These are phyloP conservation scores for Eumerus sabulonum DNA, from an alignment of 2,888 invertebrate species.

Conservation along the genomic window DNA sequence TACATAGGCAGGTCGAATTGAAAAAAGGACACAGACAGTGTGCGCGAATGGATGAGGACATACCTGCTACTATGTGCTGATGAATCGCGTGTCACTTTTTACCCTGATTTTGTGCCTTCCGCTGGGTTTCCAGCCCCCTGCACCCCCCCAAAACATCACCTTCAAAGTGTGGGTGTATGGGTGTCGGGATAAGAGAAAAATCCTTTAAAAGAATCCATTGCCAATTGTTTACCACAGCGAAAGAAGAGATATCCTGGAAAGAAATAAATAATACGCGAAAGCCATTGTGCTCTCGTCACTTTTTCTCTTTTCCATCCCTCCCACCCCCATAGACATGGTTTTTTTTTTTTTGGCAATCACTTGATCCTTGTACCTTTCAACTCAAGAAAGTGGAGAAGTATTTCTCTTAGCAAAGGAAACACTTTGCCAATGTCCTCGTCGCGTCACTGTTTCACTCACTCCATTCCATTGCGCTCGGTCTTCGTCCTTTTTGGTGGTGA, in stretches of 20 bases:
- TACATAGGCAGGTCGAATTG: neutral
- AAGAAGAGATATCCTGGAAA: too few species aligned
- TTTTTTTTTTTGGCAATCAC: too few species aligned
- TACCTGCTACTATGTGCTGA: neutral
- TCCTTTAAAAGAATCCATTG: too few species aligned
- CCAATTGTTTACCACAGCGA: too few species aligned
- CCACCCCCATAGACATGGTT: constrained; percentile 26
- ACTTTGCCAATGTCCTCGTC: constrained; percentile 38
- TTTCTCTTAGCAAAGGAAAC: constrained; percentile 57
- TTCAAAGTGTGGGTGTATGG: too few species aligned
- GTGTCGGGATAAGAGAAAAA: too few species aligned
- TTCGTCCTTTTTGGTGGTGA: constrained; percentile 60
- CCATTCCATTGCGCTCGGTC: constrained; percentile 40
- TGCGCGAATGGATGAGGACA: neutral
- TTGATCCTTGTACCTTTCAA: neutral
- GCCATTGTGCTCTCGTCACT: neutral
- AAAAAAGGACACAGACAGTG: constrained; percentile 1
- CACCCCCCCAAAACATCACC: too few species aligned
- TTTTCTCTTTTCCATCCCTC: constrained; percentile 32
- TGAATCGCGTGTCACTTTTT: neutral
- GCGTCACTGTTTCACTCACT: constrained; percentile 24
- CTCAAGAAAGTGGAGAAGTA: constrained; percentile 32
- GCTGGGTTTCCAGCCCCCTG: too few species aligned
- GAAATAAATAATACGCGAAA: too few species aligned
- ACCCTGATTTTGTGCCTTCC: too few species aligned